Evolutionary conservation across 2,797 vertebrate species (phyloP).

Genomic region (Semaprochilodus insignis): DNA sequence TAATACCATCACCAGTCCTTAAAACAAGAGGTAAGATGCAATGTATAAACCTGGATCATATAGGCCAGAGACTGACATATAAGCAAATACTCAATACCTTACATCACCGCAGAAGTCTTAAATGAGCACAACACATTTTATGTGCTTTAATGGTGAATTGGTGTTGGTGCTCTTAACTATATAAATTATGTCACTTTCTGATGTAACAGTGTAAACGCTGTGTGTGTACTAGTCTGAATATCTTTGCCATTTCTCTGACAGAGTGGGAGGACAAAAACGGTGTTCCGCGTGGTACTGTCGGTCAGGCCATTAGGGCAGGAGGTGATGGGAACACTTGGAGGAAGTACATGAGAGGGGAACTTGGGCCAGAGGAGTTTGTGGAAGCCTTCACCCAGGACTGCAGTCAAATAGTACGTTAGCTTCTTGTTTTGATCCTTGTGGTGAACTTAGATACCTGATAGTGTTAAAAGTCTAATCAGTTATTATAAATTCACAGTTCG

Average conservation of each 20-base stretch:
- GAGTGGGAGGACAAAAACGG: constrained; percentile 78
- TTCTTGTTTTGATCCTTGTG: not conserved
- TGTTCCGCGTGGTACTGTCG: constrained; percentile 75
- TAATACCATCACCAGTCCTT: constrained; percentile 76
- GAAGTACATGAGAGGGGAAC: constrained; percentile 79
- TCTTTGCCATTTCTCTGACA: constrained; percentile 50
- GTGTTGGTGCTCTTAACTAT: not conserved
- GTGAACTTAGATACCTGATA: not conserved
- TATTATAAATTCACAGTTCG: too few relatives aligned
- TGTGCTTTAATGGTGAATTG: not conserved
- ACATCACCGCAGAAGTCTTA: too few relatives aligned
- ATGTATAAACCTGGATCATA: not conserved
- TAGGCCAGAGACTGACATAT: not conserved
- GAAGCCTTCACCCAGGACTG: constrained; percentile 75
- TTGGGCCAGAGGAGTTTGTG: constrained; percentile 73
- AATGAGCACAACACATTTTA: too few relatives aligned
- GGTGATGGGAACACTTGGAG: constrained; percentile 72
- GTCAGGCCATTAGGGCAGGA: constrained; percentile 67
- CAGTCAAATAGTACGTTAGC: constrained; percentile 75
- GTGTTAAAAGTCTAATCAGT: not conserved
- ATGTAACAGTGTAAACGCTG: too few relatives aligned
- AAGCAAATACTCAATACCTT: too few relatives aligned
- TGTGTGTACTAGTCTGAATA: too few relatives aligned
- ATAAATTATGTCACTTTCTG: not conserved
- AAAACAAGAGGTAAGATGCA: constrained; percentile 69